A percentile compares a stretch with the other conserved stretches of the same genome.
Conservation (phyloP, 2,797 vertebrate genomes). For the Bothrops alternatus region DNA sequence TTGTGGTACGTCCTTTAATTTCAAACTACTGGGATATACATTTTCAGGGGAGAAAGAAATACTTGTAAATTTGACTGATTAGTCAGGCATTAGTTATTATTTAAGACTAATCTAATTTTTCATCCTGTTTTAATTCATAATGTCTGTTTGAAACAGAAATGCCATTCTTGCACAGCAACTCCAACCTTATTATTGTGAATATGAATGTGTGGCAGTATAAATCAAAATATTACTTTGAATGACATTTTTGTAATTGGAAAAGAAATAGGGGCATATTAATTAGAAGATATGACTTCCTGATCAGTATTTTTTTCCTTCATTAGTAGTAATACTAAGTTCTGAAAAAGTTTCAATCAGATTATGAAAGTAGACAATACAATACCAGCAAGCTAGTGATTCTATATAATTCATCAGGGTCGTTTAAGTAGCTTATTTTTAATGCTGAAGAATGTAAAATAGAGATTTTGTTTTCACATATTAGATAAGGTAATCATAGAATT, state of each 20-base stretch:
- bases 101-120: constrained; percentile 43
- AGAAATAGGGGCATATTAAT: not conserved
- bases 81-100: constrained; percentile 7
- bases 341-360: not conserved
- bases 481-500: not conserved
- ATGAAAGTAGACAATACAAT: not conserved
- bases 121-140: constrained; percentile 32
- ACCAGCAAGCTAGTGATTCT: not conserved
- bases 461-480: not conserved
- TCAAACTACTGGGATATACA: not conserved
- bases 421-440: not conserved
- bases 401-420: not conserved
- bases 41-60: not conserved
- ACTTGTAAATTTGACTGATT: constrained; percentile 37
- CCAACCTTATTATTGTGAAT: not conserved
- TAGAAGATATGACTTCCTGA: not conserved
- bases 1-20: not conserved
- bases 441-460: not conserved
- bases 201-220: not conserved
- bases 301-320: not conserved
- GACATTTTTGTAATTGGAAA: not conserved
- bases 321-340: not conserved
- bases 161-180: not conserved
- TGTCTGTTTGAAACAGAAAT: constrained; percentile 8
- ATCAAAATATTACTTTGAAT: not conserved